Conservation (phyloP, 2,113 vertebrate genomes). For the Carollia perspicillata region DNA sequence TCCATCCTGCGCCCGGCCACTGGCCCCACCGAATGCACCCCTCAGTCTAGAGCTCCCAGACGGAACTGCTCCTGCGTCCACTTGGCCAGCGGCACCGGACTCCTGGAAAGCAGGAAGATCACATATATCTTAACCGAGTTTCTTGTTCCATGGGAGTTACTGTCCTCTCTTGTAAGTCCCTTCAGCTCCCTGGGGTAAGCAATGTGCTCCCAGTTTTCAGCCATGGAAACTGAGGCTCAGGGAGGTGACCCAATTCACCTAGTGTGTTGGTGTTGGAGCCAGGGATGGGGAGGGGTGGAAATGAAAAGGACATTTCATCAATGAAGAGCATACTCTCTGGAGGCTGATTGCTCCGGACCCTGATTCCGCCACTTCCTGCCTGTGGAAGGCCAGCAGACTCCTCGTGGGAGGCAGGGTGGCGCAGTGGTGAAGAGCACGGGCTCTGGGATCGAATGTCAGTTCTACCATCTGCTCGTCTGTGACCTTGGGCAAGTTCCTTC, state of each 20-base stretch:
- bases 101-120: constrained; percentile 58
- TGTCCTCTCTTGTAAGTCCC: neutral
- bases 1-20: neutral
- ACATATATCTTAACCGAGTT: neutral
- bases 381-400: constrained; percentile 13
- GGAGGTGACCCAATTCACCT: neutral
- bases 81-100: neutral
- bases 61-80: neutral
- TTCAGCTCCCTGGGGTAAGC: neutral
- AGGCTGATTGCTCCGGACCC: neutral
- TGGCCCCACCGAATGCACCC: neutral
- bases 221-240: neutral
- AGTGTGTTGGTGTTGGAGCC: neutral
- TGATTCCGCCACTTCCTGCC: neutral
- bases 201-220: neutral
- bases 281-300: neutral
- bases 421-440: neutral
- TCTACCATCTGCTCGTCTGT: constrained; percentile 35
- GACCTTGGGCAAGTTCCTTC: constrained; percentile 67
- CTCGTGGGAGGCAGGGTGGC: neutral
- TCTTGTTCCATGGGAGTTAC: neutral
- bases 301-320: neutral
- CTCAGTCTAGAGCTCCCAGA: neutral
- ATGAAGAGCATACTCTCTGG: neutral
- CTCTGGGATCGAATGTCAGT: constrained; percentile 42